phyloP scores from a whole-genome alignment of 2,888 invertebrate genomes.

The Dolichomitus sp. region DNA sequence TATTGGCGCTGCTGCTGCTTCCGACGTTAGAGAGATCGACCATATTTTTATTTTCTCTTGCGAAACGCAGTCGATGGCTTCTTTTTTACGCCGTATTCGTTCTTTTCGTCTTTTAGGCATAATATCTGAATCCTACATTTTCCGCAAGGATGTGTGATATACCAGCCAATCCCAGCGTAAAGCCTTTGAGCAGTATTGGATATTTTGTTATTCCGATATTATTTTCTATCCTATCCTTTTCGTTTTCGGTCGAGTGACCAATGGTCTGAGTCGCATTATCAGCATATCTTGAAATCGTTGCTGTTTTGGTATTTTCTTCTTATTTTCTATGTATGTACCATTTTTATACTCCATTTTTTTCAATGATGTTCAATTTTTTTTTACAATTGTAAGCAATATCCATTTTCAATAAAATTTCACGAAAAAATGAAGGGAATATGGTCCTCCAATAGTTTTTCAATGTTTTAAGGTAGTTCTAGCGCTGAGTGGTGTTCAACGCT shows the following conservation, averaged over 20 bases:
- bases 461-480: no score
- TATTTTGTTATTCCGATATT: neutral
- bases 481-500: no score
- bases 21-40: slow-evolving; percentile 57
- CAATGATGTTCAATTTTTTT: no score
- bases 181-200: neutral
- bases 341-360: neutral
- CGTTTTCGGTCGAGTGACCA: slow-evolving; percentile 5
- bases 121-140: slow-evolving; percentile 48
- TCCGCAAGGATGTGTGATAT: neutral
- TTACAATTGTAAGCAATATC: no score
- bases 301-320: slow-evolving; percentile 5
- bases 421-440: no score
- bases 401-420: no score
- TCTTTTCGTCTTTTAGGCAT: slow-evolving; percentile 39
- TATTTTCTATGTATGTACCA: neutral
- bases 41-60: slow-evolving; percentile 43
- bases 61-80: neutral
- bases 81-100: slow-evolving; percentile 35
- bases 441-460: no score
- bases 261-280: neutral
- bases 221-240: neutral
- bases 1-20: slow-evolving; percentile 66
- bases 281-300: neutral
- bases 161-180: neutral